phyloP scores from a whole-genome alignment of 2,888 invertebrate genomes.

The Chouioia cunea region DNA sequence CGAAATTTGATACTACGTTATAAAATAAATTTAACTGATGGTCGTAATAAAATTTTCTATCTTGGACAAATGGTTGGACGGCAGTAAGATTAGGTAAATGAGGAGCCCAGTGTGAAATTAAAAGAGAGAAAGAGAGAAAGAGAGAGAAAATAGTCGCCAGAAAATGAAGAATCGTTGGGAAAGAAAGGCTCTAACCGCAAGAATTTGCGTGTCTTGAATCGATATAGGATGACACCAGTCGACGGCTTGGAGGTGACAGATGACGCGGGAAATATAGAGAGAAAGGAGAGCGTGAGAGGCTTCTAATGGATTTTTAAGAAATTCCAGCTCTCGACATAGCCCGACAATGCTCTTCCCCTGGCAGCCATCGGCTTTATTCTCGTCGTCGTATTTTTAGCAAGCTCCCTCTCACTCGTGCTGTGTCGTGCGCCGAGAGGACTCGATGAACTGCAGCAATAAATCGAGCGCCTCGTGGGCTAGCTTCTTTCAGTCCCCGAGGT shows the following conservation, averaged over 20 bases:
- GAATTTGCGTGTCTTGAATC: conserved; percentile 18
- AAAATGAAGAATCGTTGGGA: too few relatives aligned
- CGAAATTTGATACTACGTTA: too few relatives aligned
- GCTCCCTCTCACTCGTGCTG: background rate
- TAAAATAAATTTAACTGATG: too few relatives aligned
- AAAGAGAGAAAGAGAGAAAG: background rate
- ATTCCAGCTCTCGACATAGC: conserved; percentile 8
- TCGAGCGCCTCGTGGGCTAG: conserved; percentile 24
- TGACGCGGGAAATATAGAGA: conserved; percentile 4
- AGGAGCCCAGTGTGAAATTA: conserved; percentile 16
- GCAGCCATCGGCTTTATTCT: conserved; percentile 7
- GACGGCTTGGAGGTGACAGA: background rate
- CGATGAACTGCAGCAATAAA: conserved; percentile 40
- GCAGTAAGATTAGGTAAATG: background rate
- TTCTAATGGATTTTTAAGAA: conserved; percentile 37
- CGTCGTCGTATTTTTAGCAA: background rate
- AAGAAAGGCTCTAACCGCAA: too few relatives aligned
- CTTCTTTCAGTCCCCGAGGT: conserved; percentile 6
- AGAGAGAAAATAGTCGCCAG: background rate
- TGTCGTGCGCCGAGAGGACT: conserved; percentile 3
- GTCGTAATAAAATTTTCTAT: too few relatives aligned
- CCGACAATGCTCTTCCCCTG: conserved; percentile 16
- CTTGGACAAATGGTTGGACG: too few relatives aligned
- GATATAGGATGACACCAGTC: conserved; percentile 30
- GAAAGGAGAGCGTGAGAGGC: background rate